Conservation (phyloP, 2,113 vertebrate genomes). For the Stercorarius parasiticus region DNA sequence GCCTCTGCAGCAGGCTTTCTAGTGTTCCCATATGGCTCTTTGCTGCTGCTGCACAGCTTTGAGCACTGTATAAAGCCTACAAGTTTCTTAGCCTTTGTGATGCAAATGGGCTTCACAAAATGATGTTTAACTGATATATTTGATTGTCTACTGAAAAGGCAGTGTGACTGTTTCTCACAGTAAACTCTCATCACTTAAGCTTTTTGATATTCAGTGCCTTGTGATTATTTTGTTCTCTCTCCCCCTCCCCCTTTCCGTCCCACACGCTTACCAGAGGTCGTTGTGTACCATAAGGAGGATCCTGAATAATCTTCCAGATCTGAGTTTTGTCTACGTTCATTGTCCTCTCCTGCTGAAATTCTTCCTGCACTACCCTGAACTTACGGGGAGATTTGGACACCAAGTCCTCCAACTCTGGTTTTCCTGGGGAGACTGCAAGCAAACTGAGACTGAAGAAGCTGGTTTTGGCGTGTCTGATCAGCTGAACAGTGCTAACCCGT, state of each 20-base stretch:
- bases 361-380: slow-evolving; percentile 81
- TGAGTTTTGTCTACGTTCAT: slow-evolving; percentile 82
- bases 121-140: slow-evolving; percentile 7
- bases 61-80: slow-evolving; percentile 20
- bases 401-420: slow-evolving; percentile 85
- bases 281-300: slow-evolving; percentile 80
- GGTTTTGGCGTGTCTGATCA: not conserved
- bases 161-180: not conserved
- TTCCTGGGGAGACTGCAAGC: slow-evolving; percentile 64
- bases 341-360: slow-evolving; percentile 84
- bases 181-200: not conserved
- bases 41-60: slow-evolving; percentile 32
- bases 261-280: slow-evolving; percentile 64
- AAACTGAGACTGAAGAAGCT: slow-evolving; percentile 6
- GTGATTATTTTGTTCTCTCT: slow-evolving; percentile 17
- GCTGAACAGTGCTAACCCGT: slow-evolving; percentile 26
- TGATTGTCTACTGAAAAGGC: slow-evolving; percentile 33
- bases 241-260: not conserved
- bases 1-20: slow-evolving; percentile 25
- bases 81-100: slow-evolving; percentile 31
- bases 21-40: slow-evolving; percentile 36
- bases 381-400: slow-evolving; percentile 83
- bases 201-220: not conserved
- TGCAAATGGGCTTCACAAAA: slow-evolving; percentile 42
- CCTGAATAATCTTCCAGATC: slow-evolving; percentile 72